These are phyloP conservation scores for Adelges cooleyi DNA, from an alignment of 1,140 invertebrate genomes.

Conservation along the genomic window DNA sequence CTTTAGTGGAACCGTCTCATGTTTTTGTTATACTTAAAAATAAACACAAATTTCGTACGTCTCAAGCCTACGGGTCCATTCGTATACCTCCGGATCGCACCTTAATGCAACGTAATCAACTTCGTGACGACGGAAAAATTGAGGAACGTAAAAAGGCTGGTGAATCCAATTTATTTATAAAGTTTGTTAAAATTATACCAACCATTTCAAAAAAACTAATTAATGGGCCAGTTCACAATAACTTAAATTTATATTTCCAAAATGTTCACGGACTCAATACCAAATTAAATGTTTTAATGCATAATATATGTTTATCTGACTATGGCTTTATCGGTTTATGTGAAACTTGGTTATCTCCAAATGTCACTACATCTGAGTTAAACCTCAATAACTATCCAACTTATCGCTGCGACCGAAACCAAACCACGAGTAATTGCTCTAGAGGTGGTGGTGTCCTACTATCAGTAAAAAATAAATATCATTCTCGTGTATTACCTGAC, in stretches of 20 bases:
- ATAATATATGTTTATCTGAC: background rate
- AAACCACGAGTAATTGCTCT: background rate
- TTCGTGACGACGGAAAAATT: background rate
- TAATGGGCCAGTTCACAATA: too few species aligned
- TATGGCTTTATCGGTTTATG: background rate
- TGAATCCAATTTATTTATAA: background rate
- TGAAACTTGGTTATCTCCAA: background rate
- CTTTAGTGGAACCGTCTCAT: background rate
- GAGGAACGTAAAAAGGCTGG: background rate
- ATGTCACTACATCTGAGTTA: background rate
- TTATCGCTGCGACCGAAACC: background rate
- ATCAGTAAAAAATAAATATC: background rate
- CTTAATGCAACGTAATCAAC: background rate
- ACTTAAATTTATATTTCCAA: too few species aligned
- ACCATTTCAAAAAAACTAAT: too few species aligned
- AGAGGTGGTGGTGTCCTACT: background rate
- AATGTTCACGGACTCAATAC: background rate
- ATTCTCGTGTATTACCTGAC: background rate
- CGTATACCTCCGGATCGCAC: background rate
- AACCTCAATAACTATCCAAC: background rate
- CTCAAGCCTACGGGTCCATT: background rate
- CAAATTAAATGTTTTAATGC: slow-evolving; percentile 1
- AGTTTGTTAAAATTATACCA: background rate
- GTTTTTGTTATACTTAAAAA: background rate
- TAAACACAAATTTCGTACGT: background rate